phyloP scores from a whole-genome alignment of 2,113 vertebrate genomes.

The Herpetotheres cachinnans region DNA sequence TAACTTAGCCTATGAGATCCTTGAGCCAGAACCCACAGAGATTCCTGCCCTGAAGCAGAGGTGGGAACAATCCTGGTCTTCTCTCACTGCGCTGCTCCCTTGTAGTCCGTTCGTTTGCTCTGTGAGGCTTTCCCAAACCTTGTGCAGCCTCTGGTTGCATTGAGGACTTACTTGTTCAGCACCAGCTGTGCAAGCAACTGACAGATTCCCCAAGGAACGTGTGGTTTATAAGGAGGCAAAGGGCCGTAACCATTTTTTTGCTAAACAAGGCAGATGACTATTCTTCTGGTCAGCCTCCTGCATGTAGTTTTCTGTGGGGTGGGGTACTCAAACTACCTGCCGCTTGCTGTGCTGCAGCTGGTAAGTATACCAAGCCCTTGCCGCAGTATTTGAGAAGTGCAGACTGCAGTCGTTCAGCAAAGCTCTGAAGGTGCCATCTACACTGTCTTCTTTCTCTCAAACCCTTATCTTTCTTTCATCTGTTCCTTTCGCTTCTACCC shows the following conservation, averaged over 20 bases:
- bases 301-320: not conserved
- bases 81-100: not conserved
- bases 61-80: slow-evolving; percentile 49
- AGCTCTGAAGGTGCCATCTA: not conserved
- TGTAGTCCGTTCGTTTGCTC: rapidly evolving
- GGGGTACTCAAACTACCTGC: not conserved
- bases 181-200: not conserved
- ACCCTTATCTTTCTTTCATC: not conserved
- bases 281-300: not conserved
- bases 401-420: not conserved
- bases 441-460: not conserved
- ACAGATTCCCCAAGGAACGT: not conserved
- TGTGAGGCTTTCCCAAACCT: not conserved
- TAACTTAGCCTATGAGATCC: slow-evolving; percentile 90
- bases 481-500: not conserved
- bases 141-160: not conserved
- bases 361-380: not conserved
- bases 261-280: not conserved
- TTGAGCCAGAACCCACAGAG: slow-evolving; percentile 94
- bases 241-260: not conserved
- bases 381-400: not conserved
- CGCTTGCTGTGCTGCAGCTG: not conserved
- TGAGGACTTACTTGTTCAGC: not conserved
- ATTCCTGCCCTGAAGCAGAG: slow-evolving; percentile 95
- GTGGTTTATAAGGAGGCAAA: not conserved